Evolutionary conservation across 2,113 vertebrate genomes (phyloP), one percentile per base, ranked within the genome.

Genomic region (Arvicanthis niloticus): DNA sequence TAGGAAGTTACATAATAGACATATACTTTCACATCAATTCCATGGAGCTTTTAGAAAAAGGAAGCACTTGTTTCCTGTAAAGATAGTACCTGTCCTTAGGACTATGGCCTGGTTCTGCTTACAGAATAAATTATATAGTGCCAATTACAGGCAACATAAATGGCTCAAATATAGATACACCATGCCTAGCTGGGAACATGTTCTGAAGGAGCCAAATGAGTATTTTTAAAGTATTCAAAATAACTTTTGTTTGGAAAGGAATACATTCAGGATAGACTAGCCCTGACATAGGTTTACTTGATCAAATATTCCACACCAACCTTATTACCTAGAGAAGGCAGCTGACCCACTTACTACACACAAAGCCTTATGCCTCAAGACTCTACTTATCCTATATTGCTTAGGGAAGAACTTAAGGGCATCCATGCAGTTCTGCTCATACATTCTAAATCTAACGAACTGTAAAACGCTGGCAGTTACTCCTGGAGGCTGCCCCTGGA

Each of bases 211-310:
- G 48, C 26, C n/a, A 95, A 80, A 86, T 29, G 48, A 88, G 37
- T 80, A 87, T 60, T 91, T 91, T 68, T n/a, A 42, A 97, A 91
- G 40, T 93, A 89, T 91, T 91, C 53, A 77, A 95, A 96, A 86
- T 45, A 67, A 19, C 22, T 29, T 86, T 48, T 92, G 26, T 91
- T 91, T 81, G 37, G 67, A 40, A 77, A 67, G 60, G 10, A 58
- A 58, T 75, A 12, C 51, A 77, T 60, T 80, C 67, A 62, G 5
- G 51, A 70, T 62, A n/a, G 72, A 45, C 22, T 58, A 62, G 94
- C 68, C 11, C 75, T 88, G 3, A 90, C 42, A 51, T 0, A 58
- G 24, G 82, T 93, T 96, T 80, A 80, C 56, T 91, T 62, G 70
- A 87, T 91, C 29, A 77, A 91, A 70, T 80, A 95, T 53, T 77